phyloP scores from a whole-genome alignment of 2,797 vertebrate genomes.

The Malurus splendens region DNA sequence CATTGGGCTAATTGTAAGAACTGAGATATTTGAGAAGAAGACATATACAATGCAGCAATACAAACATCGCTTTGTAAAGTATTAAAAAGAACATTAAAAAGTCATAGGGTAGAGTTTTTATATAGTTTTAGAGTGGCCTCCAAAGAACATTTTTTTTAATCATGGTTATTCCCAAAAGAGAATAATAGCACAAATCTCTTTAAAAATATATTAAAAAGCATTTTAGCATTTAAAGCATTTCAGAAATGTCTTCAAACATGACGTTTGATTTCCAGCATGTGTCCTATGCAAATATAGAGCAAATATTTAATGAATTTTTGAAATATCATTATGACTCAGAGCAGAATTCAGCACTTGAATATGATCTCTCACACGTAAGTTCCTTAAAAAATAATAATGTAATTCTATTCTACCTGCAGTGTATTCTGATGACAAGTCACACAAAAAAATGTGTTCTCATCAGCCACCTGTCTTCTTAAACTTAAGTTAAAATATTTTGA shows the following conservation, averaged over 20 bases:
- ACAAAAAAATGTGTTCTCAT: background rate
- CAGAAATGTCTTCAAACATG: background rate
- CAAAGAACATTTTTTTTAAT: background rate
- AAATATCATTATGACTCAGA: background rate
- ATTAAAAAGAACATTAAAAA: background rate
- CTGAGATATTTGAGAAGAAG: background rate
- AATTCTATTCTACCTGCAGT: background rate
- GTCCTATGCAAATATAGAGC: background rate
- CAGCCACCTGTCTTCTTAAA: background rate
- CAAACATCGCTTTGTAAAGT: background rate
- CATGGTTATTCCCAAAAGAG: background rate
- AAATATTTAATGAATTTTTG: background rate
- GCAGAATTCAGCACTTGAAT: background rate
- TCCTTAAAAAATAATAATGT: background rate
- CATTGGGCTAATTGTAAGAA: background rate
- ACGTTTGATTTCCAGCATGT: background rate
- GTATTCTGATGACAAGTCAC: background rate
- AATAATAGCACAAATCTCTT: background rate
- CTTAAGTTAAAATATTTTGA: background rate
- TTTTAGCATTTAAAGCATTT: background rate
- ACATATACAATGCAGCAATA: background rate
- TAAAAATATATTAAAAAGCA: fast-evolving
- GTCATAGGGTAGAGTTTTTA: background rate
- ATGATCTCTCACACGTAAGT: background rate
- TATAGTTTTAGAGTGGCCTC: background rate